phyloP scores from a whole-genome alignment of 1,140 invertebrate genomes.

The Chionoecetes opilio region DNA sequence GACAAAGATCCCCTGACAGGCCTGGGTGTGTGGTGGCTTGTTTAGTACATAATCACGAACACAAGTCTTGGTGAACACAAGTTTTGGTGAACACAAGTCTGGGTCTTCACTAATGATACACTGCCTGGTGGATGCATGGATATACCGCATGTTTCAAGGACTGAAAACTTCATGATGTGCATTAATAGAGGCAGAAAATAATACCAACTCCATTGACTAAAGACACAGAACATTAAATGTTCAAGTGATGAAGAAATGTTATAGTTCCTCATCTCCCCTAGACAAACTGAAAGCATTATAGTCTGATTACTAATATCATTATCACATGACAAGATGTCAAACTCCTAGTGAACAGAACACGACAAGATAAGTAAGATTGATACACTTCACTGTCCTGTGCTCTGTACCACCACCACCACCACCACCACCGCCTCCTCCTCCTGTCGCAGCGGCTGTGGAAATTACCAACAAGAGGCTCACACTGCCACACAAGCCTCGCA shows the following conservation, averaged over 20 bases:
- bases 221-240: background rate
- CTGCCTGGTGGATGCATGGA: background rate
- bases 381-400: conserved; percentile 16
- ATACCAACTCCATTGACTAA: background rate
- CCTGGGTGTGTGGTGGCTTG: background rate
- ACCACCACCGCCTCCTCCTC: background rate
- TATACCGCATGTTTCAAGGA: background rate
- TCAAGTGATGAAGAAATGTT: background rate
- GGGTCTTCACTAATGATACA: background rate
- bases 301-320: conserved; percentile 12
- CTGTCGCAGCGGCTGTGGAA: background rate
- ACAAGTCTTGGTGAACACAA: conserved; percentile 4
- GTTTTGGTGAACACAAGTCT: conserved; percentile 16
- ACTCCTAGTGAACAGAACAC: conserved; percentile 6
- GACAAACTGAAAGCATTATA: background rate
- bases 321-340: conserved; percentile 19
- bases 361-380: conserved; percentile 7
- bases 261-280: background rate
- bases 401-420: background rate
- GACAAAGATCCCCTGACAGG: too few relatives aligned
- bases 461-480: background rate
- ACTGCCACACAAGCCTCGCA: conserved; percentile 55
- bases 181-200: background rate
- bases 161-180: background rate
- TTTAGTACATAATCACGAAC: too few relatives aligned